Evolutionary conservation across 1,140 invertebrate species (phyloP), one percentile per base, ranked within the genome.

Genomic region (Bombus confusus): DNA sequence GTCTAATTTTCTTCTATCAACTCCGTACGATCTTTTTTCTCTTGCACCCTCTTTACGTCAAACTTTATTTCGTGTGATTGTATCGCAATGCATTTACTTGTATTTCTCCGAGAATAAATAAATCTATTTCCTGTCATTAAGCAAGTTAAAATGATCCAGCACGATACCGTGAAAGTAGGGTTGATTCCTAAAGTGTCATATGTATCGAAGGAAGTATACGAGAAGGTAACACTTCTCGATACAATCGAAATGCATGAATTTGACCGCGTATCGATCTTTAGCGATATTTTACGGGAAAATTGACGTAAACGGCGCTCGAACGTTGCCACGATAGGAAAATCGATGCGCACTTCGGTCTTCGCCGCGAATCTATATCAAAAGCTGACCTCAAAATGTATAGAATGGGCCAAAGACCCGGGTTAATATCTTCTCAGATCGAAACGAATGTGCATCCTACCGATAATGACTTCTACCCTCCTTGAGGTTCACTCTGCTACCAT

Each of bases 291-390:
- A 62, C 59, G 57, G 52, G 59, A 87, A 87, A 85, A 87, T 87
- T 77, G 82, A 85, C 76, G 76, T 75, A 75, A 68, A 83, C 43
- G 37, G n/a, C 39, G 76, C 82, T 79, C 59, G 37, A 78, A 85
- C 62, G 68, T 76, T 76, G 25, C 64, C 39, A 80, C 71, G 83
- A 85, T 82, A 86, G 52, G 88, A 90, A 91, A 91, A 92, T 92
- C 91, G 87, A 92, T 92, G 86, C 80, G 76, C 78, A 72, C 81
- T 85, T 88, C 80, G 81, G 81, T 83, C 87, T 73, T 84, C 86
- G 71, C 47, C 77, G 69, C 72, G 76, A 89, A 87, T 91, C 87
- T 87, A 83, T 87, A 87, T 72, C 86, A 88, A 90, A 90, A 89
- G 64, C 75, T 88, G 86, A 89, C 86, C 83, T 86, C 71, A 81